Conservation (phyloP, 2,113 vertebrate genomes). For the Pomatorhinus ruficollis region DNA sequence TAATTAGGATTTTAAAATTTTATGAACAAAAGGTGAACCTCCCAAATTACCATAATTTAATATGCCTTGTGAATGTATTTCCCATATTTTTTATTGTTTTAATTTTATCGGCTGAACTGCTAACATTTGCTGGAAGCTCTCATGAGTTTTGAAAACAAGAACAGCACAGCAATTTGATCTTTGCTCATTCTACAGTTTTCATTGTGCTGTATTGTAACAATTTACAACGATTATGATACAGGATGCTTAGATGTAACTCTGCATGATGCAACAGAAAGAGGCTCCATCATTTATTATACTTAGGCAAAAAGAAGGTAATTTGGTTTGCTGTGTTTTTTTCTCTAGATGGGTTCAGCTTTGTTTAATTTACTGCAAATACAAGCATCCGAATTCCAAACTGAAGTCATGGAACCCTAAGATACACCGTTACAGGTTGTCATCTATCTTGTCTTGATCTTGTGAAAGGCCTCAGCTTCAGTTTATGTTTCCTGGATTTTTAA, state of each 20-base stretch:
- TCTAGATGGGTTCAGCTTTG: conserved; percentile 74
- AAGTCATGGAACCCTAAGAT: conserved; percentile 73
- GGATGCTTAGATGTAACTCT: conserved; percentile 48
- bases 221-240: neutral
- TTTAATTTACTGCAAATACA: conserved; percentile 73
- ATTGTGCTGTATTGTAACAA: conserved; percentile 26
- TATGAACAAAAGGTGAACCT: neutral
- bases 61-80: conserved; percentile 13
- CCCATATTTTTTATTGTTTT: neutral
- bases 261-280: conserved; percentile 56
- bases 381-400: conserved; percentile 70
- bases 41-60: neutral
- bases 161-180: conserved; percentile 28
- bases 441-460: conserved; percentile 71
- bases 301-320: conserved; percentile 67
- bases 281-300: conserved; percentile 57
- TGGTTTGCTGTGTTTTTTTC: conserved; percentile 70
- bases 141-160: neutral
- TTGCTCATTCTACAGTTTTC: neutral
- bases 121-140: neutral
- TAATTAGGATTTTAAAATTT: neutral
- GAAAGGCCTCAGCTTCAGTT: conserved; percentile 69
- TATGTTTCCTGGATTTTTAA: conserved; percentile 52
- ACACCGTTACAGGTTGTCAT: conserved; percentile 72
- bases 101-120: neutral